Base-by-base conservation (phyloP, 2,888 invertebrate genomes). In the Mesodorylaimus sp. region DNA sequence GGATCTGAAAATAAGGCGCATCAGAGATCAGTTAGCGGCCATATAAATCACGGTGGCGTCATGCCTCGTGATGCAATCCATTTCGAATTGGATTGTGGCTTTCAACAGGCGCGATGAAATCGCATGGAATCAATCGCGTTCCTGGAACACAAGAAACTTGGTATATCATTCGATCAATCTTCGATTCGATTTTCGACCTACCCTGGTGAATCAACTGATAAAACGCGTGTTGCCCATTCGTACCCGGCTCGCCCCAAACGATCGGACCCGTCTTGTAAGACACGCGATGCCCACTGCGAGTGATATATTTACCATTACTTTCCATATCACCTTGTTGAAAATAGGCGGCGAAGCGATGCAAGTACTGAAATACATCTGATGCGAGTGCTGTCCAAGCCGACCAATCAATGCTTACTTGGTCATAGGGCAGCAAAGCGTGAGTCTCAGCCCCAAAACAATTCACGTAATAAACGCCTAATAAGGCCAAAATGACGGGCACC, bases 321-420 rank as follows among this genome's bases (percentile, higher is more conserved):
- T 99, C 97, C 97, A 99, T 95, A 64, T 95, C 95, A 2, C 93
- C 93, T 73, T 99, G 97, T 71, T 99, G 97, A 74, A 97, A 95
- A 70, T 97, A 99, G 19, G 97, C 95, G 10, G 97, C 88, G 72
- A 97, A 95, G 68, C 95, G 79, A 68, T 97, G 97, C 61, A 99
- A 70, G 68, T 97, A 93, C 70, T 73, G 57, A 45, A 58, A 57
- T 26, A 47, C 2, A 24, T 16, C 32, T 38, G 32, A 28, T 37
- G 46, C 16, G 7, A 27, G 10, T 45, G n/a, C 7, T n/a, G 16
- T 45, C n/a, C 10, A 7, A 24, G n/a, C 7, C 10, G 16, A 10
- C 7, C 10, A 24, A 47, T n/a, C 13, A 45, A 45, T 27, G 47
- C 50, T 52, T 54, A 71, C 74, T 72, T 97, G 97, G 70, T 99